phyloP scores from a whole-genome alignment of 2,888 invertebrate species.

The Lasioglossum oenotherae region DNA sequence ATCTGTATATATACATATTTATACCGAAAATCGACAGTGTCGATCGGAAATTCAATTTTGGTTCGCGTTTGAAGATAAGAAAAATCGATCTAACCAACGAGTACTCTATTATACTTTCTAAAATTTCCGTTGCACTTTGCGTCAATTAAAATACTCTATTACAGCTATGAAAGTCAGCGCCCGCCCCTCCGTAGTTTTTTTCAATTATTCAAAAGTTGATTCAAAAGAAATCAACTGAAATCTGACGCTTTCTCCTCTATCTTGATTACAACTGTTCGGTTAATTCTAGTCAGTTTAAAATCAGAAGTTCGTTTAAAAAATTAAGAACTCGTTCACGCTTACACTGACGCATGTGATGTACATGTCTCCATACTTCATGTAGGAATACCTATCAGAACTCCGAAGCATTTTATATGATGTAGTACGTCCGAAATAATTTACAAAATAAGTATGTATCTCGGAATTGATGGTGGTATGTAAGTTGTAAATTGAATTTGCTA shows the following conservation, averaged over 20 bases:
- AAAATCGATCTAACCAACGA: slow-evolving; percentile 10
- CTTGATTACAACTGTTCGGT: neutral
- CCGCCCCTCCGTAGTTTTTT: neutral
- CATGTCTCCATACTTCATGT: neutral
- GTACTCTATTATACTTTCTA: neutral
- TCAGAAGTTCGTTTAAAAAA: slow-evolving; percentile 4
- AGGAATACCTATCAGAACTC: slow-evolving; percentile 2
- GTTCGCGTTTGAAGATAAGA: neutral
- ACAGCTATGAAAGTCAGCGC: neutral
- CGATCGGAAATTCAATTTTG: slow-evolving; percentile 22
- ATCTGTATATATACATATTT: slow-evolving; percentile 39
- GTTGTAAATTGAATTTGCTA: neutral
- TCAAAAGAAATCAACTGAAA: slow-evolving; percentile 1
- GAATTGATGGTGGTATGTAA: slow-evolving; percentile 1
- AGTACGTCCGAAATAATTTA: slow-evolving; percentile 8
- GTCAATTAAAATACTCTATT: neutral
- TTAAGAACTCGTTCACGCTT: neutral
- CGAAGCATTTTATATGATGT: slow-evolving; percentile 16
- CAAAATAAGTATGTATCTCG: slow-evolving; percentile 9
- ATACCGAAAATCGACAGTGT: slow-evolving; percentile 30
- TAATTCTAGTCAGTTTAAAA: slow-evolving; percentile 6
- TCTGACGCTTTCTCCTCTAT: neutral
- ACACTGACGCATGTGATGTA: slow-evolving; percentile 4
- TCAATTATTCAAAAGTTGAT: neutral
- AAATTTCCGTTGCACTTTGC: neutral